Evolutionary conservation across 2,888 invertebrate species (phyloP).

Genomic region (Hipparchia sbordonii): DNA sequence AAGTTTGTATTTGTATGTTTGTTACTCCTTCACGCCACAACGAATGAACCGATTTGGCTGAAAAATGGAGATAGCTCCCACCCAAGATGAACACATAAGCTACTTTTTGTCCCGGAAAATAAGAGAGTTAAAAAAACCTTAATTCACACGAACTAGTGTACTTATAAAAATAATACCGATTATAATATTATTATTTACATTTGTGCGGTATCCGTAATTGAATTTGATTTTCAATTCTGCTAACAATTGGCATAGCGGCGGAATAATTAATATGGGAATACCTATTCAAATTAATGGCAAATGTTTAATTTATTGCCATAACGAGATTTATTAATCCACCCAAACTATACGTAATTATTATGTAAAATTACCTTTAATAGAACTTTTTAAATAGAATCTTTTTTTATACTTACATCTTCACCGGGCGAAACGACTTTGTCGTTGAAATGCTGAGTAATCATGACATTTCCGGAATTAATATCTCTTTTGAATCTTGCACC

Average conservation of each 20-base stretch:
- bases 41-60: too few species aligned
- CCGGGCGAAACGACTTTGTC: constrained; percentile 80
- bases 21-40: too few species aligned
- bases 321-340: background rate
- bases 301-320: background rate
- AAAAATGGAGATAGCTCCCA: too few species aligned
- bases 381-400: background rate
- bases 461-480: constrained; percentile 56
- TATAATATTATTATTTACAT: background rate
- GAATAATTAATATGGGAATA: constrained; percentile 17
- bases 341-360: too few species aligned
- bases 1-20: too few species aligned
- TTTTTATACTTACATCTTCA: constrained; percentile 69
- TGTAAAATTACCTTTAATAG: background rate
- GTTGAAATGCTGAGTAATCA: constrained; percentile 71
- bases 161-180: too few species aligned
- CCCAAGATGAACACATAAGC: too few species aligned
- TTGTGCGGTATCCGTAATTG: constrained; percentile 19
- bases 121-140: too few species aligned
- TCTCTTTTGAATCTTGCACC: constrained; percentile 60
- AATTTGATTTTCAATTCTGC: constrained; percentile 23
- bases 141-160: too few species aligned
- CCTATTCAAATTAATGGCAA: background rate
- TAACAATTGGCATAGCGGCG: constrained; percentile 5
- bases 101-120: too few species aligned